These are phyloP conservation scores for Sebastes schlegelii DNA, from an alignment of 2,113 vertebrate species.

Conservation along the genomic window DNA sequence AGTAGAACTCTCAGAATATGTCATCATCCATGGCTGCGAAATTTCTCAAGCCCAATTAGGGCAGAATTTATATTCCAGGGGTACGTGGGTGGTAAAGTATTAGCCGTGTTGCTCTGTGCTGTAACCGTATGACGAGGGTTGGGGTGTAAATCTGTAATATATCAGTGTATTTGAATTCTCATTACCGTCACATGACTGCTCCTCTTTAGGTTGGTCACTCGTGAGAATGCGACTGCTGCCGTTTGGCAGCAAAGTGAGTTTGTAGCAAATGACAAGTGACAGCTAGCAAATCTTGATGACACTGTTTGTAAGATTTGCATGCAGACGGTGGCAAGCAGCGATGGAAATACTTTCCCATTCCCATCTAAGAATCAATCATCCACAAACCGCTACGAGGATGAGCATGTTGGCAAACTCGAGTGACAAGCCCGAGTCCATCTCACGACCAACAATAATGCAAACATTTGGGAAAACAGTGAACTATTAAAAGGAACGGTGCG, in stretches of 20 bases:
- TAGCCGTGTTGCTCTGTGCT: neutral
- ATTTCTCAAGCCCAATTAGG: constrained; percentile 29
- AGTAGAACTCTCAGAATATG: constrained; percentile 36
- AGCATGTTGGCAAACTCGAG: constrained; percentile 3
- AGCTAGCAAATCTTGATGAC: constrained; percentile 4
- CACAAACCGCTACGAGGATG: neutral
- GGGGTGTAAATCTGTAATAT: neutral
- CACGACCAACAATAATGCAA: neutral
- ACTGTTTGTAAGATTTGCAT: constrained; percentile 5
- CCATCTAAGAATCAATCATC: constrained; percentile 7
- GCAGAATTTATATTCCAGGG: constrained; percentile 16
- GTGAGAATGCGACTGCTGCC: constrained; percentile 8
- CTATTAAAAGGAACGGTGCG: neutral
- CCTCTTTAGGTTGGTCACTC: neutral
- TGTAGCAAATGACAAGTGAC: constrained; percentile 6
- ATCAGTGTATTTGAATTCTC: neutral
- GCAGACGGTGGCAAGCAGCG: neutral
- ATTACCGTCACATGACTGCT: neutral
- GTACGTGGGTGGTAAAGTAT: neutral
- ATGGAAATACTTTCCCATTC: neutral
- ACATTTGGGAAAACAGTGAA: neutral
- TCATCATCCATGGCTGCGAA: constrained; percentile 7
- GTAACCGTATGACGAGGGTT: neutral
- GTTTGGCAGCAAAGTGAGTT: neutral
- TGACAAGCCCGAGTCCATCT: neutral